Percentiles rank a stretch among this genome's conserved stretches.
Conservation (phyloP, 2,888 invertebrate species). For the Matsumyia berberina region DNA sequence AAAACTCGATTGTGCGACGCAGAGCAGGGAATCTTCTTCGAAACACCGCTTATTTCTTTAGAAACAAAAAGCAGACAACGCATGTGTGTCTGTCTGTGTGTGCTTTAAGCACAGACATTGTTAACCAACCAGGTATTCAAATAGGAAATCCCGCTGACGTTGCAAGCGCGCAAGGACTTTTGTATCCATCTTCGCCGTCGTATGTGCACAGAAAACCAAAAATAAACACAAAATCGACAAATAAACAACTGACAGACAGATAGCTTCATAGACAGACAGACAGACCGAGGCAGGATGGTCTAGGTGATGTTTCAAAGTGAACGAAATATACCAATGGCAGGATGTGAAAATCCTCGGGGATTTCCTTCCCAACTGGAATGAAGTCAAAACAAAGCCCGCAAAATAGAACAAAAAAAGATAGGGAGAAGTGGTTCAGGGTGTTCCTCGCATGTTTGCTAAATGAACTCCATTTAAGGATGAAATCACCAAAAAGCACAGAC, state of each 20-base stretch:
- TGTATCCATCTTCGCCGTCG: conserved; percentile 45
- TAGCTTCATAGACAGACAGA: conserved; percentile 73
- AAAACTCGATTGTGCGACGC: conserved; percentile 38
- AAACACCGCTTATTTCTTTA: conserved; percentile 54
- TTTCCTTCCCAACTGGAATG: conserved; percentile 60
- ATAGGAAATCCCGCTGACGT: conserved; percentile 70
- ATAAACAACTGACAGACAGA: conserved; percentile 71
- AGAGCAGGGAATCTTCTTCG: conserved; percentile 53
- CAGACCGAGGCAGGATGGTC: conserved; percentile 32
- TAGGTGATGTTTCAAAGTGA: conserved; percentile 62
- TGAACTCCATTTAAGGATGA: conserved; percentile 74
- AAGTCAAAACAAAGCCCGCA: conserved; percentile 68
- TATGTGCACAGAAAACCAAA: conserved; percentile 68
- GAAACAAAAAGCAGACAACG: conserved; percentile 48
- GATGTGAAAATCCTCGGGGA: conserved; percentile 72
- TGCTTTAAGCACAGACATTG: conserved; percentile 63
- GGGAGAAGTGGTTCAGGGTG: conserved; percentile 23
- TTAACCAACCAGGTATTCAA: conserved; percentile 69
- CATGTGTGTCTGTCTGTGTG: conserved; percentile 18
- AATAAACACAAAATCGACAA: conserved; percentile 76
- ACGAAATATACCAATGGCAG: conserved; percentile 33
- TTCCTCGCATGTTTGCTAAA: conserved; percentile 57
- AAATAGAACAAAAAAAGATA: conserved; percentile 33
- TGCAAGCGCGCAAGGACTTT: conserved; percentile 63
- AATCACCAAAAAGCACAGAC: conserved; percentile 61